A percentile compares a stretch with the other conserved stretches of the same genome.
These are phyloP conservation scores for Rhagologus leucostigma DNA, from an alignment of 2,113 vertebrate genomes.

Conservation along the genomic window DNA sequence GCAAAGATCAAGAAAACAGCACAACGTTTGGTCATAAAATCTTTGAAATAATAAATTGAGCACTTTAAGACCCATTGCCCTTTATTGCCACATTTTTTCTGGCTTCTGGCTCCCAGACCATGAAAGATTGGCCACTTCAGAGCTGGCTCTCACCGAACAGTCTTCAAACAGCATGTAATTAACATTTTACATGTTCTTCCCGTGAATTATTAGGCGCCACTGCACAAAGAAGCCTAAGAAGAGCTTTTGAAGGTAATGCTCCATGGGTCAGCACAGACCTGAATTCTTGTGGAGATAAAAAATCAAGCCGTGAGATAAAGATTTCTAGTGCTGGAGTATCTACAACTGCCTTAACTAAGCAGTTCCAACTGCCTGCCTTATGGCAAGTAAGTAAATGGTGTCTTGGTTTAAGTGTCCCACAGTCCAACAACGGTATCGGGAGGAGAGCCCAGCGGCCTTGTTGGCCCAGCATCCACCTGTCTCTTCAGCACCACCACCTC, in stretches of 20 bases:
- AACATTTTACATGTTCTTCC: not conserved
- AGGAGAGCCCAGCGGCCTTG: rapidly evolving
- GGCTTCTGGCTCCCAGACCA: not conserved
- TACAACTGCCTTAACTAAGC: not conserved
- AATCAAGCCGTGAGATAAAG: not conserved
- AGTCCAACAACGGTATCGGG: not conserved
- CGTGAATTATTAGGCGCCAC: not conserved
- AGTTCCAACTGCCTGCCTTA: not conserved
- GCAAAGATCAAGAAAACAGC: not conserved
- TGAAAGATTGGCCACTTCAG: not conserved
- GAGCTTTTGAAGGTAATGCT: not conserved
- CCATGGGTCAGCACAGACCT: not conserved
- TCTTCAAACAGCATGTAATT: not conserved
- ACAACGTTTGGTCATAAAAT: not conserved
- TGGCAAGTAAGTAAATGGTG: not conserved
- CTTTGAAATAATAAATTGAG: not conserved
- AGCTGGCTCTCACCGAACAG: not conserved
- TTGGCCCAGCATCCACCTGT: not conserved
- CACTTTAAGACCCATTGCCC: not conserved
- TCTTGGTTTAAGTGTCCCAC: not conserved
- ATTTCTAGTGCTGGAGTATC: not conserved
- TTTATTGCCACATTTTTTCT: not conserved
- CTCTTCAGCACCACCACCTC: not conserved
- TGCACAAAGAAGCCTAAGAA: not conserved
- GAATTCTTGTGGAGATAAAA: not conserved